Evolutionary conservation across 2,113 vertebrate species (phyloP).

Genomic region (Mesitornis unicolor): DNA sequence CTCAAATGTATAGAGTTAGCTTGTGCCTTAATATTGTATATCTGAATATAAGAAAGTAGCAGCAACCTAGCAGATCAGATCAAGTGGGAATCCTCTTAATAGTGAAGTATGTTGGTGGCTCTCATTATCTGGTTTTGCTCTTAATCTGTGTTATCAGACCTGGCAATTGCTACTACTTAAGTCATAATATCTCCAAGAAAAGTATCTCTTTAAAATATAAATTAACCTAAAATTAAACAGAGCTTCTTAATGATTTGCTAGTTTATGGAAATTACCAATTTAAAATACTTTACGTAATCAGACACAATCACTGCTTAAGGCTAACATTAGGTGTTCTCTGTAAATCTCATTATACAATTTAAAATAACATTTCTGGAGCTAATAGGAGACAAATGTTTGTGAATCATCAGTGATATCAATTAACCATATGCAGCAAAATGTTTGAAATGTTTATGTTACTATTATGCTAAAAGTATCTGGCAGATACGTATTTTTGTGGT

Average conservation of each 20-base stretch:
- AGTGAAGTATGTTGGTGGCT: neutral
- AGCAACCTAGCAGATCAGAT: neutral
- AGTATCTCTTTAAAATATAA: neutral
- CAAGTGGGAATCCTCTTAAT: neutral
- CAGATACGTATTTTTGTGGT: neutral
- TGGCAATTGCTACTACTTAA: neutral
- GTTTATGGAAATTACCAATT: neutral
- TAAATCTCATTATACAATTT: neutral
- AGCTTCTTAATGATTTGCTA: neutral
- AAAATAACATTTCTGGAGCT: neutral
- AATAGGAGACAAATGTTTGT: neutral
- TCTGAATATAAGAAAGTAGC: neutral
- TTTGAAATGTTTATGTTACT: neutral
- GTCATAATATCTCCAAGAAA: neutral
- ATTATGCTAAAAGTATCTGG: neutral
- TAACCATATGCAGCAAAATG: neutral
- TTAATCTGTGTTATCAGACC: neutral
- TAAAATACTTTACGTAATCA: neutral
- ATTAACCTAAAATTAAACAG: neutral
- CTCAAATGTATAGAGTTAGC: fast-evolving
- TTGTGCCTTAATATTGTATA: neutral
- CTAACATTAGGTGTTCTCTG: neutral
- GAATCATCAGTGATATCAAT: neutral
- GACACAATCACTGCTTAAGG: neutral
- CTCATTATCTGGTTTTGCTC: neutral